Evolutionary conservation across 2,797 vertebrate species (phyloP).

Genomic region (Tragopan temminckii): DNA sequence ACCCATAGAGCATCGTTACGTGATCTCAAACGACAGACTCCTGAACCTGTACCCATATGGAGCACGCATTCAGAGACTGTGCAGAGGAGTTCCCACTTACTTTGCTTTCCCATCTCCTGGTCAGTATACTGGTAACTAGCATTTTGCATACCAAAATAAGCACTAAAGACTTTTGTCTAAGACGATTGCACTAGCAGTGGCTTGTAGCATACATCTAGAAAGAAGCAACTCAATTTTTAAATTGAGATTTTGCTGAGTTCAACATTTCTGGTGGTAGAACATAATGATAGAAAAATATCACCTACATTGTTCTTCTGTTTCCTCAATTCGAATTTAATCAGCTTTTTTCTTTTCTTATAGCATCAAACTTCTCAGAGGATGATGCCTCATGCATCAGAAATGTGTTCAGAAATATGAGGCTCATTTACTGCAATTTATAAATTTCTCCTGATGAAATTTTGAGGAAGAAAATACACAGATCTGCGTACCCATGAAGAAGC

Average conservation of each 20-base stretch:
- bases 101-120: background rate
- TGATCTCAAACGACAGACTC: background rate
- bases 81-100: slow-evolving; percentile 1
- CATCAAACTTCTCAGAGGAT: background rate
- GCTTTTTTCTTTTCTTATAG: background rate
- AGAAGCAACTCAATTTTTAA: background rate
- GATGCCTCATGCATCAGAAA: background rate
- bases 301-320: background rate
- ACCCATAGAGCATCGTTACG: background rate
- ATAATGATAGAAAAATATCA: background rate
- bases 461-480: background rate
- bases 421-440: background rate
- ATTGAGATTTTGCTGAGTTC: background rate
- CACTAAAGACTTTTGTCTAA: background rate
- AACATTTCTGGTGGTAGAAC: background rate
- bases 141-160: background rate
- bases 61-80: background rate
- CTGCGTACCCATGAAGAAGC: background rate
- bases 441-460: background rate
- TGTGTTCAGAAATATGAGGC: background rate
- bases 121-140: background rate
- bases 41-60: background rate
- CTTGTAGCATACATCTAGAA: background rate
- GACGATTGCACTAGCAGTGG: background rate
- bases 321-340: background rate